These are phyloP conservation scores for Choloepus didactylus DNA, from an alignment of 2,797 vertebrate species.

Conservation along the genomic window DNA sequence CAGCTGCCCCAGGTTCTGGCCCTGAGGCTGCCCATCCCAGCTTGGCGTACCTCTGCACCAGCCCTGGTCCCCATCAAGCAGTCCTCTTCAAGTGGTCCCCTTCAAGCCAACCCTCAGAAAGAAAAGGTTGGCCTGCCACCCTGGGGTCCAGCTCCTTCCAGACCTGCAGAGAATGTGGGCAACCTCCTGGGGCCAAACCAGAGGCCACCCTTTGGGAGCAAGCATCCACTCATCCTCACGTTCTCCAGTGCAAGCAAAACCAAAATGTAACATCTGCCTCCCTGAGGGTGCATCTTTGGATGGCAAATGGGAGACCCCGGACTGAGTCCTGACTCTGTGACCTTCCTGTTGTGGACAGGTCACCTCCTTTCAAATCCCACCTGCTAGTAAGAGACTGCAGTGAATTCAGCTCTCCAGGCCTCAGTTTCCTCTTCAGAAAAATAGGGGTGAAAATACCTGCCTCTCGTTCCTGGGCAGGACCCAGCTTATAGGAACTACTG, in stretches of 20 bases:
- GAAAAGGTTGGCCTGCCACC: background rate
- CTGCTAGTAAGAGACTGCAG: background rate
- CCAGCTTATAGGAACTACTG: too few species aligned
- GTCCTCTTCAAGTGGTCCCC: too few species aligned
- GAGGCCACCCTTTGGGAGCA: fast-evolving
- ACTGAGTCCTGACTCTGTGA: background rate
- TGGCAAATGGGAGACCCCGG: background rate
- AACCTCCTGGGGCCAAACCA: background rate
- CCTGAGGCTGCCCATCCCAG: too few species aligned
- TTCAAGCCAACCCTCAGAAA: background rate
- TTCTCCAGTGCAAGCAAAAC: background rate
- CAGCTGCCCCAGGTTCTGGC: background rate
- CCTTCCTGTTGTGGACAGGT: background rate
- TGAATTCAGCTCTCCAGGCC: background rate
- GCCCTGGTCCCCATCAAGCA: too few species aligned
- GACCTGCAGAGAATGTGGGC: fast-evolving
- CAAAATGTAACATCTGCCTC: background rate
- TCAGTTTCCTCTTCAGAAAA: background rate
- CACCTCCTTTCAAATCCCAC: background rate
- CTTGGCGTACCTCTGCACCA: too few species aligned
- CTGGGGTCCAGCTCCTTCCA: background rate
- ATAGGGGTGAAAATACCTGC: background rate
- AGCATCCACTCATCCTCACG: fast-evolving
- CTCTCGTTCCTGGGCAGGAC: fast-evolving
- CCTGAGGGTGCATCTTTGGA: background rate